These are phyloP conservation scores for Myotis planiceps DNA, from an alignment of 2,797 vertebrate species.

Conservation along the genomic window DNA sequence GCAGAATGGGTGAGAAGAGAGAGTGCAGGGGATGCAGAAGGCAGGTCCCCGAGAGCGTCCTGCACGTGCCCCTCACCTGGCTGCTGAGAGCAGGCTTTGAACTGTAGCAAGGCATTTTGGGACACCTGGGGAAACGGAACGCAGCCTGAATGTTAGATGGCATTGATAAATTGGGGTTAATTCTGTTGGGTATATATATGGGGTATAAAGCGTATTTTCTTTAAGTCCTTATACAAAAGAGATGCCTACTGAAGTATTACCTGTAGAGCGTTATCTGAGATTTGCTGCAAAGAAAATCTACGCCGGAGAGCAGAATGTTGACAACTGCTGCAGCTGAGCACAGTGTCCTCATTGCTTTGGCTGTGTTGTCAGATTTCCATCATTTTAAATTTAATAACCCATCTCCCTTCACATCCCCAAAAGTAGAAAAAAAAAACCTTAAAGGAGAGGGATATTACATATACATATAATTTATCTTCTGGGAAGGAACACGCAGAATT, in stretches of 20 bases:
- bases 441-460: not conserved
- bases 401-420: not conserved
- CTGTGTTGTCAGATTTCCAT: not conserved
- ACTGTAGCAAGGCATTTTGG: not conserved
- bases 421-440: not conserved
- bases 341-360: not conserved
- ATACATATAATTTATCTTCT: not conserved
- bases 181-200: not conserved
- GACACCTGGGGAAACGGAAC: not conserved
- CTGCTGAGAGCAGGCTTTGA: not conserved
- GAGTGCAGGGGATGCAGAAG: not conserved
- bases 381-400: not conserved
- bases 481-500: not conserved
- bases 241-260: not conserved
- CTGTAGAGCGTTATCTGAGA: not conserved
- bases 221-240: not conserved
- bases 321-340: not conserved
- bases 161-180: not conserved
- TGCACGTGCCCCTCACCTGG: not conserved
- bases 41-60: not conserved
- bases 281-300: not conserved
- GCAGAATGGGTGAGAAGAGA: not conserved
- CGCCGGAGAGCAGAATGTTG: not conserved
- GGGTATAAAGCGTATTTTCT: not conserved
- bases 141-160: not conserved